Conservation (phyloP, 1,140 invertebrate genomes). For the Bombyx mandarina region DNA sequence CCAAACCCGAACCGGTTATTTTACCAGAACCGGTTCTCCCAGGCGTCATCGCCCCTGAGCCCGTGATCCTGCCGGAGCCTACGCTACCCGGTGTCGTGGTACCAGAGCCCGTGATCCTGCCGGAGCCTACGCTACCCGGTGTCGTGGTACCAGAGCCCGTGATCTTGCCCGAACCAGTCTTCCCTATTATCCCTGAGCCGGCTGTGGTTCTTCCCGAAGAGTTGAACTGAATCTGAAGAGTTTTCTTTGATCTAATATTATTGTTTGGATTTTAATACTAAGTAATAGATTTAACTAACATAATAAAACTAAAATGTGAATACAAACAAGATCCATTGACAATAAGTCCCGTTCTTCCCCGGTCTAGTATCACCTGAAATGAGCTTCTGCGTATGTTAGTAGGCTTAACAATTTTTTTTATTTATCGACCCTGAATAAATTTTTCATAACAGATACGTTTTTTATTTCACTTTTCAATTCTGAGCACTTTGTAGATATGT, state of each 20-base stretch:
- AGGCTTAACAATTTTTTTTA: too few relatives aligned
- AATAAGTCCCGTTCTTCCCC: too few relatives aligned
- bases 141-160: constrained; percentile 9
- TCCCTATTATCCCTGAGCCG: constrained; percentile 11
- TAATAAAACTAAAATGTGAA: too few relatives aligned
- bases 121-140: constrained; percentile 8
- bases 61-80: constrained; percentile 10
- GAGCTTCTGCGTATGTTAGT: too few relatives aligned
- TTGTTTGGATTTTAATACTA: background rate
- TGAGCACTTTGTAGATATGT: too few relatives aligned
- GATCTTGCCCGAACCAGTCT: constrained; percentile 4
- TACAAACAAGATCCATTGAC: too few relatives aligned
- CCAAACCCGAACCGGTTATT: constrained; percentile 13
- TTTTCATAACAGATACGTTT: too few relatives aligned
- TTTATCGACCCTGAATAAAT: too few relatives aligned
- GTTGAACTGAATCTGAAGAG: constrained; percentile 9
- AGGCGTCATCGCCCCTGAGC: constrained; percentile 12
- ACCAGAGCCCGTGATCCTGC: constrained; percentile 17
- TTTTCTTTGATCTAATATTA: background rate
- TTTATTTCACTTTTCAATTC: too few relatives aligned
- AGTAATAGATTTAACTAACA: background rate
- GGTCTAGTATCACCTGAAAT: too few relatives aligned
- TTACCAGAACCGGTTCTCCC: constrained; percentile 17
- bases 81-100: constrained; percentile 7
- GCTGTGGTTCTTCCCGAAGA: constrained; percentile 17